Base-by-base conservation (phyloP, 2,888 invertebrate species). In the Phyllotreta striolata region DNA sequence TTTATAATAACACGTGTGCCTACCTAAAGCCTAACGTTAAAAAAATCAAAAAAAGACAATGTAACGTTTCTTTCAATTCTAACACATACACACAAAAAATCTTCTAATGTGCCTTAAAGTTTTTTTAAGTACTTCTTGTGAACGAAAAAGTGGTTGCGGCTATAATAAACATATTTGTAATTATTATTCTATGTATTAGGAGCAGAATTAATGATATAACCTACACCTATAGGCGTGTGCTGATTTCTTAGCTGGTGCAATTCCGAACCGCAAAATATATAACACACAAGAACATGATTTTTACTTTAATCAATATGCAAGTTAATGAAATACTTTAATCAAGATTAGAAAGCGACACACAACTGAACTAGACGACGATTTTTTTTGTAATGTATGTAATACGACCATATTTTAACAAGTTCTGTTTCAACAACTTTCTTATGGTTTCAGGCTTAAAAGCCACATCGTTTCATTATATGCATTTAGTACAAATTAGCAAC, bases 261-360 rank as follows among this genome's bases (percentile, higher is more conserved):
- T 44, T 55, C 55, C 24, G n/a, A 46, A 58, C 47, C 49, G 47
- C 49, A 58, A 49, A 56, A 44, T 34, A 49, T 49, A 54, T 40
- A 54, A 40, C 39, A 57, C 47, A 58, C 40, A 47, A 49, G 54
- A 54, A 40, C 40, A 40, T 54, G 39, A 40, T 54, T 58, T 58
- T 58, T 49, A 58, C 58, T 58, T 58, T 14, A 10, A 56, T 56
- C 44, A 56, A 9, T 59, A 59, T 59, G 43, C 59, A 59, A 43
- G 59, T 59, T 59, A 59, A 59, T 59, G 59, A 59, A 59, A 59
- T 59, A 59, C 59, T 59, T 59, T 39, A 59, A 51, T 51, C 41
- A 9, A 51, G 59, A 59, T 59, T 59, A 59, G 59, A 59, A 59
- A 59, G 59, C 41, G 59, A 59, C 51, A 59, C 46, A 59, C 59